These are phyloP conservation scores for Pithys albifrons DNA, from an alignment of 2,113 vertebrate species.

Conservation along the genomic window DNA sequence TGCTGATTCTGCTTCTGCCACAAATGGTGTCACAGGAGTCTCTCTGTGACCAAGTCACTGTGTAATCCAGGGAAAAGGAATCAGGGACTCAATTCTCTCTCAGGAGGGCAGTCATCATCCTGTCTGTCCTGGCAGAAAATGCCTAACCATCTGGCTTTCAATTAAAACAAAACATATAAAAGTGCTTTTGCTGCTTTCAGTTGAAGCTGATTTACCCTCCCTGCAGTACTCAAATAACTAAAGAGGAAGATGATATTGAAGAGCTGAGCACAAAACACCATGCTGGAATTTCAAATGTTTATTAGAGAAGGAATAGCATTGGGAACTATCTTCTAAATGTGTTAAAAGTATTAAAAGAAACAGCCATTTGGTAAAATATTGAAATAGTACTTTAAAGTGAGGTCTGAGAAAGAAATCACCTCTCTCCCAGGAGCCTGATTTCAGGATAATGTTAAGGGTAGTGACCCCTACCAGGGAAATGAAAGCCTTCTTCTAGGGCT, in stretches of 20 bases:
- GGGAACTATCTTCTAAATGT: neutral
- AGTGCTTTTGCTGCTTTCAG: neutral
- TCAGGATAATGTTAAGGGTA: neutral
- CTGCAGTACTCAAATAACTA: neutral
- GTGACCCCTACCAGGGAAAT: neutral
- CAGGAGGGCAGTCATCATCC: neutral
- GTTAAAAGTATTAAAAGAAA: neutral
- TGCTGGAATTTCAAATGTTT: neutral
- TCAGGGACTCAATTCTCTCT: neutral
- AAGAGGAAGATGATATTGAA: neutral
- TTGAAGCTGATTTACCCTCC: neutral
- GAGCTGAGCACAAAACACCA: neutral
- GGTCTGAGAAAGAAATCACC: neutral
- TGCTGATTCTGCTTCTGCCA: neutral
- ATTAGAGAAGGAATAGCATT: neutral
- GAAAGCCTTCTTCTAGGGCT: neutral
- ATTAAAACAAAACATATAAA: neutral
- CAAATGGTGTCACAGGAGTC: neutral
- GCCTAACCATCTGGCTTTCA: conserved; percentile 5
- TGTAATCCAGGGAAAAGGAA: neutral
- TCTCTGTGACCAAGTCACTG: rapidly evolving
- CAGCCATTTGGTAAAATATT: neutral
- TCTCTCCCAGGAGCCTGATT: neutral
- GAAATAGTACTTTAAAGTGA: neutral
- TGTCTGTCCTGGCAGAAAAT: neutral